phyloP scores from a whole-genome alignment of 2,888 invertebrate species.

The Ditula angustiorana region DNA sequence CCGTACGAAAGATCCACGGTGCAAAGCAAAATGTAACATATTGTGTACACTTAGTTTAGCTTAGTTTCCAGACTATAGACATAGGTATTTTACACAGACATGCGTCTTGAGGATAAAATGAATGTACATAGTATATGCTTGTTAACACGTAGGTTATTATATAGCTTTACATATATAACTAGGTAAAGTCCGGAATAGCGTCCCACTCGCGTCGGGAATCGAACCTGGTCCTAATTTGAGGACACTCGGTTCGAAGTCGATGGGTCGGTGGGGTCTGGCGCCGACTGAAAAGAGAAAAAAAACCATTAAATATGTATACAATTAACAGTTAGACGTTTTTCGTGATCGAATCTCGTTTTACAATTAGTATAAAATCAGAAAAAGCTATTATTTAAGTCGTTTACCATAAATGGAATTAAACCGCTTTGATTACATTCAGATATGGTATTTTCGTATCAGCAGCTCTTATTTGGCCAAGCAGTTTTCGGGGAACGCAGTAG shows the following conservation, averaged over 20 bases:
- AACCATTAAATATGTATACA: background rate
- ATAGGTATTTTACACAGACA: background rate
- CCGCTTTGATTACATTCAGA: too few species aligned
- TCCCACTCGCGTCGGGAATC: slow-evolving; percentile 47
- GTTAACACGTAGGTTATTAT: slow-evolving; percentile 22
- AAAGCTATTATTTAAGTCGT: too few species aligned
- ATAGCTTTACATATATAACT: slow-evolving; percentile 38
- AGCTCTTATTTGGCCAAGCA: too few species aligned
- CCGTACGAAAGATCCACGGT: too few species aligned
- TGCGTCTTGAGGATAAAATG: background rate
- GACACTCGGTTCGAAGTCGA: slow-evolving; percentile 54
- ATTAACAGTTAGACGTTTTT: background rate
- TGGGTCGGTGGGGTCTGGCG: slow-evolving; percentile 69
- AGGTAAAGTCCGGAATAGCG: slow-evolving; percentile 47
- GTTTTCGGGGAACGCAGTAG: too few species aligned
- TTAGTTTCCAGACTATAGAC: background rate
- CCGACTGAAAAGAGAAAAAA: slow-evolving; percentile 67
- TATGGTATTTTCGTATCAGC: too few species aligned
- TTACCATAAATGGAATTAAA: too few species aligned
- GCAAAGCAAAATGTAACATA: too few species aligned
- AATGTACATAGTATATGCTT: slow-evolving; percentile 16
- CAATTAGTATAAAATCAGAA: too few species aligned
- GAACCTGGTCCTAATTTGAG: slow-evolving; percentile 53
- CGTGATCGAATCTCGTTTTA: too few species aligned
- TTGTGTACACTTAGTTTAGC: too few species aligned